Evolutionary conservation across 2,888 invertebrate species (phyloP).

Genomic region (Amorpha juglandis): DNA sequence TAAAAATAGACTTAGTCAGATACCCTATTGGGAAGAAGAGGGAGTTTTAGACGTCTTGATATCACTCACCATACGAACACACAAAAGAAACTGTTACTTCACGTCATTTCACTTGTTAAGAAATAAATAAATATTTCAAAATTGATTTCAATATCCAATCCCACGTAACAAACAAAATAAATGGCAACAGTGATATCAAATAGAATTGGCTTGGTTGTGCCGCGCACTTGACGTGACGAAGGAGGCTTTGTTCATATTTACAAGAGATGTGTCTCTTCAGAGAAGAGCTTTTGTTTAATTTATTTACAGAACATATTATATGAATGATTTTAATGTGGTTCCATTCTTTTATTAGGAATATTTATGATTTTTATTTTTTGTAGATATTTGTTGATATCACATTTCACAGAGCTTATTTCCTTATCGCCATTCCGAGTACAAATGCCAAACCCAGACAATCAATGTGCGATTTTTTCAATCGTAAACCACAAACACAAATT

Average conservation of each 20-base stretch:
- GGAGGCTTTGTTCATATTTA: constrained; percentile 10
- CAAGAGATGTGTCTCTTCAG: not conserved
- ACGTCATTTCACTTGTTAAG: too few relatives aligned
- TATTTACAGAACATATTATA: not conserved
- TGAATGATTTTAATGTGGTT: not conserved
- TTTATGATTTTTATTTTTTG: not conserved
- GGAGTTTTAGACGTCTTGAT: too few relatives aligned
- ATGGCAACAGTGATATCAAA: not conserved
- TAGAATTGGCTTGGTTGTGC: not conserved
- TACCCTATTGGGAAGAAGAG: too few relatives aligned
- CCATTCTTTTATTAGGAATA: not conserved
- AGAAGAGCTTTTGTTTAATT: not conserved
- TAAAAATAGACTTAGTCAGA: too few relatives aligned
- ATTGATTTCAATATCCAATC: not conserved
- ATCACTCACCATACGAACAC: too few relatives aligned
- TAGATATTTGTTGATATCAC: too few relatives aligned
- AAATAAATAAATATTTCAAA: not conserved
- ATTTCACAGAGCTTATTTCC: too few relatives aligned
- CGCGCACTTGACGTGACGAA: constrained; percentile 6
- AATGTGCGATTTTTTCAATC: too few relatives aligned
- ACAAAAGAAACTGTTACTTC: too few relatives aligned
- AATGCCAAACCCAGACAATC: too few relatives aligned
- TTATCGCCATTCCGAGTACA: too few relatives aligned
- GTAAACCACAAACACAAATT: too few relatives aligned
- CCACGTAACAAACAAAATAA: not conserved